Conservation (phyloP, 2,888 invertebrate species). For the Stegophylla sp. region DNA sequence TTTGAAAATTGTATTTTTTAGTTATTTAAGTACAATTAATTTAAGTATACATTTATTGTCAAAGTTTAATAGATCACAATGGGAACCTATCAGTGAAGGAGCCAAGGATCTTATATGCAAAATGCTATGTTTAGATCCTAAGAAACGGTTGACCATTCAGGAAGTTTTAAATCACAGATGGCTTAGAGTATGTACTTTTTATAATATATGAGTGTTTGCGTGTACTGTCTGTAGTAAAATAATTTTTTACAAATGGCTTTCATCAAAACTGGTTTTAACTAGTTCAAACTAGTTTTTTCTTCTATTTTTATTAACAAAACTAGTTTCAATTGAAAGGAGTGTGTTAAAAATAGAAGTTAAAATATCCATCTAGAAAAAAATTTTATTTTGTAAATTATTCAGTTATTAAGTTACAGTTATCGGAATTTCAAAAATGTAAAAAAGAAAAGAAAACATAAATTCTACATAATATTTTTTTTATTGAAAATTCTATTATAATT, state of each 20-base stretch:
- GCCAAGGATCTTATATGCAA: conserved; percentile 94
- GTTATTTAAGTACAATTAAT: background rate
- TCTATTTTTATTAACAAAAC: too few species aligned
- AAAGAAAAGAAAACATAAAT: too few species aligned
- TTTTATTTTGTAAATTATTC: too few species aligned
- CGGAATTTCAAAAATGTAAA: too few species aligned
- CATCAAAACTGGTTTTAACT: too few species aligned
- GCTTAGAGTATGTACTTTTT: conserved; percentile 85
- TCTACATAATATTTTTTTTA: too few species aligned
- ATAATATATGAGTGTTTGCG: background rate
- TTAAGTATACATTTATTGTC: conserved; percentile 62
- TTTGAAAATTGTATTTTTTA: background rate
- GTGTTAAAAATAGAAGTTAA: too few species aligned
- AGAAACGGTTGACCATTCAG: conserved; percentile 90
- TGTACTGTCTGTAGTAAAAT: background rate
- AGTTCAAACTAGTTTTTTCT: too few species aligned
- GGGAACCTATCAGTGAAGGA: conserved; percentile 91
- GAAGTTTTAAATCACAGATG: conserved; percentile 96
- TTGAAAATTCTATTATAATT: too few species aligned
- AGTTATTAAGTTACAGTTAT: too few species aligned
- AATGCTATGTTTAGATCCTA: conserved; percentile 91
- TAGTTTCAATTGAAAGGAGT: too few species aligned
- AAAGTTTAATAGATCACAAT: conserved; percentile 85
- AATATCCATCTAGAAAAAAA: too few species aligned
- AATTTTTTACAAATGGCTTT: background rate